phyloP scores from a whole-genome alignment of 2,113 vertebrate genomes.

The Coptodon rendalli region DNA sequence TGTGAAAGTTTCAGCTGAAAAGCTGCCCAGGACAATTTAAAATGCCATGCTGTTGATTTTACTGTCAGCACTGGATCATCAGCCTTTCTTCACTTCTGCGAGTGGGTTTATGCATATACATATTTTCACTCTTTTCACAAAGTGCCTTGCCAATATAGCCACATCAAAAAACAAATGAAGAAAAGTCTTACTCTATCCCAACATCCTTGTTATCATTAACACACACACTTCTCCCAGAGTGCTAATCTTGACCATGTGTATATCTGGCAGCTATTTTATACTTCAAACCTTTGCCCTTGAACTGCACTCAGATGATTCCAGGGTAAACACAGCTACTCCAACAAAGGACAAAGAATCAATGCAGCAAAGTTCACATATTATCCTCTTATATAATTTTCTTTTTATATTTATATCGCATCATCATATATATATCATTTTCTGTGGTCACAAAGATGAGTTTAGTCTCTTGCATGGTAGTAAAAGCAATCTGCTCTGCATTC shows the following conservation, averaged over 20 bases:
- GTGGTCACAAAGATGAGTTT: not conserved
- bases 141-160: not conserved
- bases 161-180: not conserved
- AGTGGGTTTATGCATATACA: not conserved
- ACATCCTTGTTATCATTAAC: not conserved
- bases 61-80: not conserved
- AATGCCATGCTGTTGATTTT: not conserved
- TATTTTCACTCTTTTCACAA: not conserved
- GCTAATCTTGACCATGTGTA: constrained; percentile 48
- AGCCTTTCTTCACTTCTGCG: not conserved
- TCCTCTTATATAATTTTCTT: not conserved
- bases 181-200: not conserved
- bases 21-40: not conserved
- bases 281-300: constrained; percentile 32
- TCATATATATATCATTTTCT: not conserved
- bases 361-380: not conserved
- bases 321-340: constrained; percentile 4
- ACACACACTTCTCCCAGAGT: not conserved
- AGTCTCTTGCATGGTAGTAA: not conserved
- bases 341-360: constrained; percentile 7
- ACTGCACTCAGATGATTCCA: constrained; percentile 6
- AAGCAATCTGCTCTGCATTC: not conserved
- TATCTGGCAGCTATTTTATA: constrained; percentile 42
- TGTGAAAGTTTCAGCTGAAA: not conserved
- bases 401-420: not conserved